phyloP scores from a whole-genome alignment of 2,797 vertebrate species.

The Spondyliosoma cantharus region DNA sequence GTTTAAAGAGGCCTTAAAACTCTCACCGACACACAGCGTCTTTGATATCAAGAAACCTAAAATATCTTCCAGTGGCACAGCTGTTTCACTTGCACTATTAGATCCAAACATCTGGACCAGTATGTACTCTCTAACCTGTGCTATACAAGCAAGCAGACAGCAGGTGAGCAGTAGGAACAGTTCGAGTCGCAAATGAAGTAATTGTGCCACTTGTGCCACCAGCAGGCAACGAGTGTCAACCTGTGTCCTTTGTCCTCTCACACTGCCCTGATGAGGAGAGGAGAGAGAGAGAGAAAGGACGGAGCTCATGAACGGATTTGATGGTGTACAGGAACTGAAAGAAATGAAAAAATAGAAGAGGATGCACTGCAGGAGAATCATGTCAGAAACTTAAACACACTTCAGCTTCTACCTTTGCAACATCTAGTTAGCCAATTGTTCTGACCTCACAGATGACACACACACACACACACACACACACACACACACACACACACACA shows the following conservation, averaged over 20 bases:
- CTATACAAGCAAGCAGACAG: not conserved
- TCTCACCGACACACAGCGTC: not conserved
- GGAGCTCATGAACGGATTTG: not conserved
- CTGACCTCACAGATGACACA: too few species aligned
- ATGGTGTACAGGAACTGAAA: not conserved
- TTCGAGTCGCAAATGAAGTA: not conserved
- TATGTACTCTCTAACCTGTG: not conserved
- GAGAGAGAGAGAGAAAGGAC: not conserved
- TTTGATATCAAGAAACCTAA: not conserved
- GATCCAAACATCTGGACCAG: not conserved
- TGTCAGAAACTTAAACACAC: not conserved
- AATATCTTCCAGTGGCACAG: not conserved
- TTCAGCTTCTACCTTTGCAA: not conserved
- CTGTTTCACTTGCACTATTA: not conserved
- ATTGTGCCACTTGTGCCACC: not conserved
- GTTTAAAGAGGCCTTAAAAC: not conserved
- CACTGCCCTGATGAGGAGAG: not conserved
- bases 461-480: too few species aligned
- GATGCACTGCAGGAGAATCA: not conserved
- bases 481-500: too few species aligned
- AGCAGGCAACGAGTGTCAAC: not conserved
- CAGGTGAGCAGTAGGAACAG: not conserved
- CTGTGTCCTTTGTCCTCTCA: conserved; percentile 7
- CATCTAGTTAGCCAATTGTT: not conserved
- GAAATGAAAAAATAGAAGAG: not conserved